phyloP scores from a whole-genome alignment of 2,113 vertebrate genomes.

The Zosterops pallidus region DNA sequence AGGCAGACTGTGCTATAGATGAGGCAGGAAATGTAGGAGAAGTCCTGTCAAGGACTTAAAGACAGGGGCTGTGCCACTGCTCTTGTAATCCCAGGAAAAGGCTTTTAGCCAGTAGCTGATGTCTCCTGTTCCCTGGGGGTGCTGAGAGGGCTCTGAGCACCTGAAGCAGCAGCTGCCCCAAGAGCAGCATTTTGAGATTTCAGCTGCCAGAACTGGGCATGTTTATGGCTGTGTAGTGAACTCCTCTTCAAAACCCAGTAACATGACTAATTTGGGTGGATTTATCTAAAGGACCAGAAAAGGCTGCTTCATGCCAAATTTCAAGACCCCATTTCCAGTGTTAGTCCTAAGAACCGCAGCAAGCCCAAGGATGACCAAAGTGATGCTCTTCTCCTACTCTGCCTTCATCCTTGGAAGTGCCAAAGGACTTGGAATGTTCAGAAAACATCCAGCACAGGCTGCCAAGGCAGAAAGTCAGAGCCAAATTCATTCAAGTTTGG shows the following conservation, averaged over 20 bases:
- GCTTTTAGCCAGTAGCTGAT: not conserved
- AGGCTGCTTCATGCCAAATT: not conserved
- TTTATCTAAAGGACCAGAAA: not conserved
- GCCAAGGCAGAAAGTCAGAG: not conserved
- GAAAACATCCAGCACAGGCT: not conserved
- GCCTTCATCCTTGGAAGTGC: not conserved
- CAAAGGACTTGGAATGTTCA: rapidly evolving
- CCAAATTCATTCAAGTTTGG: not conserved
- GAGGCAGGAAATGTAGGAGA: not conserved
- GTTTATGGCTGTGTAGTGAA: not conserved
- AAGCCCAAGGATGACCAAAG: not conserved
- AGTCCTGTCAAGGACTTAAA: not conserved
- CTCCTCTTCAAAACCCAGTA: not conserved
- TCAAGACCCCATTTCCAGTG: not conserved
- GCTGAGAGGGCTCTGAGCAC: not conserved
- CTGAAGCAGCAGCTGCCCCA: not conserved
- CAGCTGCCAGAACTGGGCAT: not conserved
- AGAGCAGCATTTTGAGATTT: not conserved
- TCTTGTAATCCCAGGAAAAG: not conserved
- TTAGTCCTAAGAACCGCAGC: not conserved
- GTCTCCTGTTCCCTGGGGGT: not conserved
- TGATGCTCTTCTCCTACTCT: not conserved
- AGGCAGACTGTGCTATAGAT: rapidly evolving
- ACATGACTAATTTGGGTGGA: not conserved
- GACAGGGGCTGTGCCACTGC: not conserved